Evolutionary conservation across 2,888 invertebrate genomes (phyloP), one percentile per base, ranked within the genome.

Genomic region (Graphium colonna): DNA sequence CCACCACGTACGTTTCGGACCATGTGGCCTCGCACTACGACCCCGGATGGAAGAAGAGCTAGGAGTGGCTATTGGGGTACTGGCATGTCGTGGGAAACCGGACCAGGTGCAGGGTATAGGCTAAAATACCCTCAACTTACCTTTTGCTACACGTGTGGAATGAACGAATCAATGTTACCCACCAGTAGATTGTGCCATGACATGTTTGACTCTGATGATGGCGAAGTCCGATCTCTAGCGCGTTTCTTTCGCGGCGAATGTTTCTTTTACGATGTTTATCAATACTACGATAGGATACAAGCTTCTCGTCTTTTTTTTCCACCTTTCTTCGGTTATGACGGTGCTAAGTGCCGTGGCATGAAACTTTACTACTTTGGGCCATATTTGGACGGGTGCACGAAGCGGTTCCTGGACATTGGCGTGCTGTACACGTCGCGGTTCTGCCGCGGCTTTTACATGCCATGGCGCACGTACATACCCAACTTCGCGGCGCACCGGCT

Each of bases 301-400:
- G n/a, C n/a, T n/a, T n/a, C n/a, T n/a, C n/a, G n/a, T n/a, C n/a
- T n/a, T n/a, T n/a, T n/a, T n/a, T n/a, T n/a, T n/a, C n/a, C n/a
- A n/a, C n/a, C n/a, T n/a, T n/a, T n/a, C n/a, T n/a, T n/a, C n/a
- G n/a, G n/a, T n/a, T n/a, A n/a, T n/a, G n/a, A n/a, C n/a, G n/a
- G n/a, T n/a, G n/a, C n/a, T n/a, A n/a, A n/a, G n/a, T n/a, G n/a
- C n/a, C n/a, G n/a, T n/a, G n/a, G n/a, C n/a, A n/a, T n/a, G n/a
- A n/a, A n/a, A n/a, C n/a, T n/a, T n/a, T n/a, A 21, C n/a, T 28
- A 44, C 31, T 41, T 49, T 28, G 56, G 52, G 16, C 40, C 44
- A 5, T 68, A 61, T 13, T 56, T 40, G 9, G 55, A 51, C 0
- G 68, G 67, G 0, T 68, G 67, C 41, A 62, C 60, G 42, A 65